Evolutionary conservation across 1,140 invertebrate genomes (phyloP).

Genomic region (Gonatopus flavifemur): DNA sequence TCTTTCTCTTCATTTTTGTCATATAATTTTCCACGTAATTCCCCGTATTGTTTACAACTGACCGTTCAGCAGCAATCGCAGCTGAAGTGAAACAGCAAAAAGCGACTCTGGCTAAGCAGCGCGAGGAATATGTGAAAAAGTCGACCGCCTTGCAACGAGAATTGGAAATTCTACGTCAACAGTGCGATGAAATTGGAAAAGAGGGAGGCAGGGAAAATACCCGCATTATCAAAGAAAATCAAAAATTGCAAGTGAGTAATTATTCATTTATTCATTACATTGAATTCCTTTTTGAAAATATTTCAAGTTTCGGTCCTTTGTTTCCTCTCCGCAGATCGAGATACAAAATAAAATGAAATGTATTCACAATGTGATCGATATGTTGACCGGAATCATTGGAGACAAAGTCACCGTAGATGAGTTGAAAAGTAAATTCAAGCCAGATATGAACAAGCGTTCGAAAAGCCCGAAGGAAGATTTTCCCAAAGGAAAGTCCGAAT

Average conservation of each 20-base stretch:
- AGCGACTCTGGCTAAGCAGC: slow-evolving; percentile 73
- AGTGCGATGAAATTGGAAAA: slow-evolving; percentile 71
- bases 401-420: slow-evolving; percentile 63
- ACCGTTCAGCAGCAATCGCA: slow-evolving; percentile 66
- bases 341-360: slow-evolving; percentile 81
- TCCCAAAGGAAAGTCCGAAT: slow-evolving; percentile 42
- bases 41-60: slow-evolving; percentile 24
- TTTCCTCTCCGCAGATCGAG: slow-evolving; percentile 72
- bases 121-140: slow-evolving; percentile 77
- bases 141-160: slow-evolving; percentile 70
- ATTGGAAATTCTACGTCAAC: slow-evolving; percentile 73
- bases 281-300: not conserved
- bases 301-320: not conserved
- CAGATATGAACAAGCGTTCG: slow-evolving; percentile 40
- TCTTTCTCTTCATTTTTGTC: not conserved
- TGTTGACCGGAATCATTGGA: slow-evolving; percentile 77
- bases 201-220: slow-evolving; percentile 68
- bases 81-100: slow-evolving; percentile 79
- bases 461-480: slow-evolving; percentile 53
- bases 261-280: not conserved
- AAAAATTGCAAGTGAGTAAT: slow-evolving; percentile 72
- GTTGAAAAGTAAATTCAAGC: slow-evolving; percentile 48
- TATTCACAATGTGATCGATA: slow-evolving; percentile 81
- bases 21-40: slow-evolving; percentile 2
- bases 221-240: slow-evolving; percentile 75